Conservation (phyloP, 2,888 invertebrate species). For the Koerneria pararmatus region DNA sequence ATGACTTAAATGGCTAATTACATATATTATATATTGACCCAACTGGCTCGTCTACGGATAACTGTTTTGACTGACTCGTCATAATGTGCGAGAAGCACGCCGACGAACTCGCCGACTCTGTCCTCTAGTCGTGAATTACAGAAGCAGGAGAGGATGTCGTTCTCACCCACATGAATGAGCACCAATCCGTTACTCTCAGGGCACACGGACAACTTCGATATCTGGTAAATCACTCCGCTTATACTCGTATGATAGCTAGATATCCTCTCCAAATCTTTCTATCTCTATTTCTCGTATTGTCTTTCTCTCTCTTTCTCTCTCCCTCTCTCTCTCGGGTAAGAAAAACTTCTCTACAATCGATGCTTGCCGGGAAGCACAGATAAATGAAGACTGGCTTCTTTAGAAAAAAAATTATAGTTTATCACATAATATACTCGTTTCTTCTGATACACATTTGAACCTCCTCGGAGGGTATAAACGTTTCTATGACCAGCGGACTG, state of each 20-base stretch:
- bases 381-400: too few species aligned
- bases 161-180: constrained; percentile 62
- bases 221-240: constrained; percentile 53
- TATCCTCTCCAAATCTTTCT: constrained; percentile 6
- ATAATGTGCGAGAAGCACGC: constrained; percentile 59
- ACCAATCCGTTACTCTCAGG: constrained; percentile 61
- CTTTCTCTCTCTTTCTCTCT: neutral
- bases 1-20: too few species aligned
- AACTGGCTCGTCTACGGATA: too few species aligned
- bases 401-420: too few species aligned
- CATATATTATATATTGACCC: too few species aligned
- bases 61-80: constrained; percentile 54
- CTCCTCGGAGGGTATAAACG: too few species aligned
- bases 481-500: too few species aligned
- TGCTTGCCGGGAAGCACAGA: too few species aligned
- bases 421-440: too few species aligned
- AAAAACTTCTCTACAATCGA: too few species aligned
- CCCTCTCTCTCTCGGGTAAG: neutral
- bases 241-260: constrained; percentile 31
- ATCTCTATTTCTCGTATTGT: constrained; percentile 2
- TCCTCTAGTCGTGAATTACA: constrained; percentile 58
- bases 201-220: constrained; percentile 61
- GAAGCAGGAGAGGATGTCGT: constrained; percentile 63
- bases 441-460: too few species aligned
- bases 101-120: constrained; percentile 62